Base-by-base conservation (phyloP, 1,140 invertebrate species). In the Drosophila repleta region DNA sequence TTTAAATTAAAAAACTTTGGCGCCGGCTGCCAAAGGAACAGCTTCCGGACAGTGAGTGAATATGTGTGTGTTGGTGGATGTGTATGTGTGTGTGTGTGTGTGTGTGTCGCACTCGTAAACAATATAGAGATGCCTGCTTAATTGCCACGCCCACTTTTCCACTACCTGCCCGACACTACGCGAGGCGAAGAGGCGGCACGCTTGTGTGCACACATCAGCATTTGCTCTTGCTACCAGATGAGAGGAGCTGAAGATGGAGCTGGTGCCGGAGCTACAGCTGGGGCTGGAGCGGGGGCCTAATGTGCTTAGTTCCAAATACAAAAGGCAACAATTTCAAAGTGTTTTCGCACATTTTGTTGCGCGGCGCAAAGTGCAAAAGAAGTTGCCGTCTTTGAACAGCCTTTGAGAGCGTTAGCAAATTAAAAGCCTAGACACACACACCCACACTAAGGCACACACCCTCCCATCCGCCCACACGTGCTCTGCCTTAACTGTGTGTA, bases 1-100 rank as follows among this genome's bases (percentile, higher is more conserved):
- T 81, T 85, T 81, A 85, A 85, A 85, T 85, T 85, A 85, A 85
- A 85, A 85, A 85, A 81, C 81, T 85, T 85, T 85, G 81, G 55
- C 74, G 53, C 52, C 57, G 65, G 65, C 79, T 74, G 79, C 74
- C 65, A 74, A 78, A 69, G 55, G 39, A 55, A 15, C 65, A 56
- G 49, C 56, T 51, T 37, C 53, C 67, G 63, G 63, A 43, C 70
- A 61, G 11, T 17, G 10, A 18, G 45, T 73, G 37, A 52, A 55
- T 45, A 11, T 45, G 8, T 58, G 15, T 26, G 5, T 18, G 37
- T 60, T 15, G 53, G 48, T 51, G 45, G 43, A 17, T 39, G 15
- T 49, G 39, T 43, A n/a, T n/a, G 37, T 60, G 20, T 58, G 48
- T 51, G 45, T 48, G 20, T 39, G 15, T 49, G 39, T 43, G 35